These are phyloP conservation scores for Antigone vipio DNA, from an alignment of 2,113 vertebrate genomes.

Conservation along the genomic window DNA sequence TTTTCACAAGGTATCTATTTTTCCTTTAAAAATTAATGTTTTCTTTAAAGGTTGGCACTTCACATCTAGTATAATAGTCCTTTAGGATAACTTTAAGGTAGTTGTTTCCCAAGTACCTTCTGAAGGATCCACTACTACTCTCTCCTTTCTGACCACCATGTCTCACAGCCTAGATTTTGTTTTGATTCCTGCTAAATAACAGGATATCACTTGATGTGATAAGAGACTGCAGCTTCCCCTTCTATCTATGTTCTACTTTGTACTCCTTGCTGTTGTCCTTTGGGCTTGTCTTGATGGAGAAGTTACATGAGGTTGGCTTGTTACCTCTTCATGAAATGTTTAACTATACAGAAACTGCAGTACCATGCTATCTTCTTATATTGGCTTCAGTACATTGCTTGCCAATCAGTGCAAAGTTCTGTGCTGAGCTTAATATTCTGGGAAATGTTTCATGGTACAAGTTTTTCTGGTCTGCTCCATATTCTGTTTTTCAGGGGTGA, in stretches of 20 bases:
- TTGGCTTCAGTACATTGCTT: not conserved
- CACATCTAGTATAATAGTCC: not conserved
- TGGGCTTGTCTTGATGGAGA: not conserved
- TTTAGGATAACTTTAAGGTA: not conserved
- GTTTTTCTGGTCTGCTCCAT: not conserved
- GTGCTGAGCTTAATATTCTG: not conserved
- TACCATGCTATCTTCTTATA: not conserved
- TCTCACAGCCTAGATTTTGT: not conserved
- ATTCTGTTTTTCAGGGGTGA: not conserved
- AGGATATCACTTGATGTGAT: not conserved
- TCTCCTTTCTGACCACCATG: not conserved
- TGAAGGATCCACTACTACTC: not conserved
- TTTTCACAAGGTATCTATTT: not conserved
- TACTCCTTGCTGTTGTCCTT: not conserved
- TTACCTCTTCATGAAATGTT: not conserved
- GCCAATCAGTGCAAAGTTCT: not conserved
- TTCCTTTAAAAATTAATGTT: not conserved
- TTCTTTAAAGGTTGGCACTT: not conserved
- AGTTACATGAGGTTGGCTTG: not conserved
- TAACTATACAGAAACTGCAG: rapidly evolving
- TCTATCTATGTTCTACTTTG: not conserved
- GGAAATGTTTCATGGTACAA: not conserved
- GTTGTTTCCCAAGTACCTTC: not conserved
- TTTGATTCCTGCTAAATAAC: not conserved
- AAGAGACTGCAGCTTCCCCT: not conserved